These are phyloP conservation scores for Papilio dardanus DNA, from an alignment of 1,140 invertebrate genomes.

Conservation along the genomic window DNA sequence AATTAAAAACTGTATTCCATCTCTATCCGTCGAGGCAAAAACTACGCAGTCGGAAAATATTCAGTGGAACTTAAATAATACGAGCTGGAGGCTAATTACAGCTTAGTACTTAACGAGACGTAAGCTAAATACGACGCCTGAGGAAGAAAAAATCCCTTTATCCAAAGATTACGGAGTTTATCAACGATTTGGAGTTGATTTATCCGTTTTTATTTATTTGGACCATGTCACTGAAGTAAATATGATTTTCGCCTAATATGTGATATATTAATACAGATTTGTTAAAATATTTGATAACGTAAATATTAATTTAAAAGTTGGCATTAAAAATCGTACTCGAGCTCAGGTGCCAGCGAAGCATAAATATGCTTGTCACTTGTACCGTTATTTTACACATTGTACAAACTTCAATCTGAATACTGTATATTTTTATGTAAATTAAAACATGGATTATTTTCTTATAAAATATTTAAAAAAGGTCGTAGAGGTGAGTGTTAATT, in stretches of 20 bases:
- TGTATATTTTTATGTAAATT: not conserved
- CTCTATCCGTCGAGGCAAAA: not conserved
- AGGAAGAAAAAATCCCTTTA: not conserved
- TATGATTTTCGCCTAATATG: no score
- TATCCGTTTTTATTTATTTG: no score
- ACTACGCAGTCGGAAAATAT: conserved; percentile 20
- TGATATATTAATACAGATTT: no score
- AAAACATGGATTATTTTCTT: not conserved
- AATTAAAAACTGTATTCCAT: conserved; percentile 17
- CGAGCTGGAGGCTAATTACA: not conserved
- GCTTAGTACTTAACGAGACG: conserved; percentile 23
- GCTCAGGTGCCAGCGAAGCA: no score
- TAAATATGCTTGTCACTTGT: not conserved
- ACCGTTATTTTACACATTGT: not conserved
- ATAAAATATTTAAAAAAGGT: not conserved
- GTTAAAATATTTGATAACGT: no score
- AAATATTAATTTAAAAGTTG: no score
- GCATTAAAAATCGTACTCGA: no score
- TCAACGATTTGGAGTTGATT: not conserved
- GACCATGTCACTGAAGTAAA: no score
- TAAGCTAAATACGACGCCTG: not conserved
- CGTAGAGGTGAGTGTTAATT: not conserved
- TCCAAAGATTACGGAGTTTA: not conserved
- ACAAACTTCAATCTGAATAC: no score
- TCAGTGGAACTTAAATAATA: conserved; percentile 11